phyloP scores from a whole-genome alignment of 2,113 vertebrate genomes.

The Eira barbara region DNA sequence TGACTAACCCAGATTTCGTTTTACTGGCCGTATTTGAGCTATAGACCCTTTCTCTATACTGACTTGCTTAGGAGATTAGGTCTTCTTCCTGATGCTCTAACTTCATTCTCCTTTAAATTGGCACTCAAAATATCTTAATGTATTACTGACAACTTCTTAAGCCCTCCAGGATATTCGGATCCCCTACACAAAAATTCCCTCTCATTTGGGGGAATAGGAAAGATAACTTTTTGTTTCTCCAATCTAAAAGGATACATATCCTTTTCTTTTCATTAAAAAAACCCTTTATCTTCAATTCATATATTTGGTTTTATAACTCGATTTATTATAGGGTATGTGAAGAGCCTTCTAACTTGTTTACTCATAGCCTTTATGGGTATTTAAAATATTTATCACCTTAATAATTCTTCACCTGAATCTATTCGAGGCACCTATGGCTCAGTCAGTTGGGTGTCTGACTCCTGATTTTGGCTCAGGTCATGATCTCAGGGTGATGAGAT shows the following conservation, averaged over 20 bases:
- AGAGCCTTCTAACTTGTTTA: constrained; percentile 11
- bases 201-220: background rate
- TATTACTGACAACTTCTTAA: background rate
- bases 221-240: background rate
- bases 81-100: background rate
- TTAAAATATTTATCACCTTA: background rate
- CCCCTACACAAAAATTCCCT: background rate
- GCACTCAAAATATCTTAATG: background rate
- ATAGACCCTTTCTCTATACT: background rate
- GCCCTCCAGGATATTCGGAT: background rate
- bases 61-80: background rate
- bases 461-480: background rate
- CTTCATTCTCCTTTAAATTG: background rate
- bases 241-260: background rate
- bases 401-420: background rate
- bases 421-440: background rate
- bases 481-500: background rate
- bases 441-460: background rate
- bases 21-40: background rate
- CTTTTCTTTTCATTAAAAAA: constrained; percentile 13
- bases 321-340: background rate
- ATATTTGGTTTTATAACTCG: constrained; percentile 36
- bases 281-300: background rate
- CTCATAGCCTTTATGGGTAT: background rate
- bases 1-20: background rate